Evolutionary conservation across 2,888 invertebrate species (phyloP), one percentile per base, ranked within the genome.

Genomic region (Drosophila paramelanica): DNA sequence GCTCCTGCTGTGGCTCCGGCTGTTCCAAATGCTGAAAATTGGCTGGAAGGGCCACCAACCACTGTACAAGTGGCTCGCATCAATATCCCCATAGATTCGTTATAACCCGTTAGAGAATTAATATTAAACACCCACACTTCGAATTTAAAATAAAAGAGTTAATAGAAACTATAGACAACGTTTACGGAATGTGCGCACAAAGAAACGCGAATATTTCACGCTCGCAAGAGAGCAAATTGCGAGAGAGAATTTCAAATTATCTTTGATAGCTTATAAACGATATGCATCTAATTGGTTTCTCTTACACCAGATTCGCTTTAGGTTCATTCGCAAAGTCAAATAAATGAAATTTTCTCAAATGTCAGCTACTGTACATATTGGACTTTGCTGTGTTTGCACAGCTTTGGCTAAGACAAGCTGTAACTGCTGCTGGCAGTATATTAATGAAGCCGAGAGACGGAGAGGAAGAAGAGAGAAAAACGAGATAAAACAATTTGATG

Each of bases 101-200:
- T 33, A 56, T 39, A 53, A 39, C 81, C 79, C 77, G 81, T 75
- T 79, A 71, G 84, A 87, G 79, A 73, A 71, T 77, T 69, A 62
- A 61, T 51, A 46, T 23, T 0, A 33, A 43, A 41, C 36, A 50
- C 3, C 50, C 56, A 56, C 43, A 49, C 51, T 47, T 49, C n/a
- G 46, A 42, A 25, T 50, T 50, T 49, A 31, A 31, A 31, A 7
- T 3, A 31, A n/a, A 39, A 7, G 7, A 17, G 13, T 3, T 2
- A 11, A 11, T 10, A 36, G 36, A 31, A 31, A 31, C 3, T 3
- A 31, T 3, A 31, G 10, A 3, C 13, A 36, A 39, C 5, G 13
- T 52, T 42, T 42, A 17, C 42, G 17, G 14, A 43, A 2, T 2
- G 0, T 2, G 3, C 1, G 2, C 5, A 11, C 33, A 5, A 11